These are phyloP conservation scores for Agrypnia vestita DNA, from an alignment of 1,140 invertebrate genomes.

Conservation along the genomic window DNA sequence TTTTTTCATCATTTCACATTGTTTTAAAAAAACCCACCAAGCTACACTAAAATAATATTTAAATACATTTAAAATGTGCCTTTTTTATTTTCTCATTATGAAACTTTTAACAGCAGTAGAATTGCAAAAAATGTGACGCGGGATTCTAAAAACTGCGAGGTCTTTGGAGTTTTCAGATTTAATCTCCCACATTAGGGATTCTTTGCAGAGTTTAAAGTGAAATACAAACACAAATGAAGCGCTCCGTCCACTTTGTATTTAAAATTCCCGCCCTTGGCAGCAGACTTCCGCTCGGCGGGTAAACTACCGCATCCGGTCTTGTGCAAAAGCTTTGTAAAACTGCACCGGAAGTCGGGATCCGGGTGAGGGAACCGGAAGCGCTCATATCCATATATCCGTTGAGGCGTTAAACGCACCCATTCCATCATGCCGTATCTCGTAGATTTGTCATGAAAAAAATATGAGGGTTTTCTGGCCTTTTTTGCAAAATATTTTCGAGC, in stretches of 20 bases:
- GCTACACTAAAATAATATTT: too few species aligned
- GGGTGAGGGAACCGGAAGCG: conserved; percentile 23
- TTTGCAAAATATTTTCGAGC: not conserved
- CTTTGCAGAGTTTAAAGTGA: not conserved
- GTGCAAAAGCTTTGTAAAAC: conserved; percentile 35
- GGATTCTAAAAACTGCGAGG: too few species aligned
- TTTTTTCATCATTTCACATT: too few species aligned
- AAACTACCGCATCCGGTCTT: conserved; percentile 22
- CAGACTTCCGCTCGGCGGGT: conserved; percentile 8
- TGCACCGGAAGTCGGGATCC: conserved; percentile 36
- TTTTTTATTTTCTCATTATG: too few species aligned
- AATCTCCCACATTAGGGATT: too few species aligned
- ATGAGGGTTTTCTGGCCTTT: not conserved
- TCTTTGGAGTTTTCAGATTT: too few species aligned
- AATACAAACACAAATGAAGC: conserved; percentile 18
- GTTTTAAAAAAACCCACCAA: too few species aligned
- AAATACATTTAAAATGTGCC: too few species aligned
- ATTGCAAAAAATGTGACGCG: too few species aligned
- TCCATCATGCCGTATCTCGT: not conserved
- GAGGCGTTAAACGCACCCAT: conserved; percentile 24
- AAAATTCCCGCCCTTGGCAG: conserved; percentile 25
- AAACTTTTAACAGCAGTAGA: too few species aligned
- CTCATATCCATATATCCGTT: conserved; percentile 36
- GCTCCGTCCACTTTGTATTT: conserved; percentile 3
- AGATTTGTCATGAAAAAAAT: conserved; percentile 11